Evolutionary conservation across 2,797 vertebrate genomes (phyloP).

Genomic region (Ceryle rudis): DNA sequence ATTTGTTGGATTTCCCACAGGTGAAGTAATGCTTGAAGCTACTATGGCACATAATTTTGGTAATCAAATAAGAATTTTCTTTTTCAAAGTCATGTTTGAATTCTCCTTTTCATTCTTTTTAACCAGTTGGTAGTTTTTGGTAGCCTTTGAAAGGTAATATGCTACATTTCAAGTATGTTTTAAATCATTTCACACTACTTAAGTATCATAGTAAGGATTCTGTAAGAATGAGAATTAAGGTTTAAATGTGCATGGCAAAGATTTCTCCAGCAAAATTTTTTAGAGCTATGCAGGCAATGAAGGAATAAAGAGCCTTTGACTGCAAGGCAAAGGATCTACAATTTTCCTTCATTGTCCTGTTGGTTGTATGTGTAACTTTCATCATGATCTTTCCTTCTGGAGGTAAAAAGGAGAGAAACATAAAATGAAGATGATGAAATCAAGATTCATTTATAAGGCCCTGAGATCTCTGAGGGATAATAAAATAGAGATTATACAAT

Average conservation of each 20-base stretch:
- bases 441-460: background rate
- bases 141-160: background rate
- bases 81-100: background rate
- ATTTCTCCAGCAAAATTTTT: background rate
- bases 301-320: background rate
- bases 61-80: background rate
- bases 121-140: background rate
- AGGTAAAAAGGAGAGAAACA: background rate
- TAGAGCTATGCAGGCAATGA: accelerated
- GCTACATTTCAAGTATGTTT: background rate
- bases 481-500: background rate
- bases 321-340: background rate
- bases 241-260: background rate
- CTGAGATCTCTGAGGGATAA: background rate
- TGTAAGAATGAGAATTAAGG: background rate
- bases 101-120: background rate
- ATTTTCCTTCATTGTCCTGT: background rate
- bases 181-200: background rate
- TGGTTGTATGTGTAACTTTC: accelerated
- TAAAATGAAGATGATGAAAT: background rate
- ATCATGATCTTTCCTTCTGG: background rate
- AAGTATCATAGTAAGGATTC: background rate
- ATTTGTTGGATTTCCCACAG: background rate
- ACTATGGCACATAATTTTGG: background rate
- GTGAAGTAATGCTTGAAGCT: background rate